phyloP scores from a whole-genome alignment of 2,113 vertebrate genomes.

The Ellobius talpinus region DNA sequence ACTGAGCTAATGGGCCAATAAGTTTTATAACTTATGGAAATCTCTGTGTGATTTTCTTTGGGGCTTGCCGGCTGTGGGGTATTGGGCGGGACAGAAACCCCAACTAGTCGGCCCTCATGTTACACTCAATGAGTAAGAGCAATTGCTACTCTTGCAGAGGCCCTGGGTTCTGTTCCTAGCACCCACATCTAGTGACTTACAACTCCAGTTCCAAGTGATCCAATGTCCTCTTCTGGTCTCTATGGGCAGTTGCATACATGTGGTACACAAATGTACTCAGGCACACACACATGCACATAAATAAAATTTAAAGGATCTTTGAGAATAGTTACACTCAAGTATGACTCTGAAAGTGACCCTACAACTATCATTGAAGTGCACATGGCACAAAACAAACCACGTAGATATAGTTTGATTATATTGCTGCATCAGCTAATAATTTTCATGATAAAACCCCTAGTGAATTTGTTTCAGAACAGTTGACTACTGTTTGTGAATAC shows the following conservation, averaged over 20 bases:
- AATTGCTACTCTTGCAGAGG: not conserved
- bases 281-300: not conserved
- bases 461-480: conserved; percentile 4
- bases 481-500: not conserved
- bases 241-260: not conserved
- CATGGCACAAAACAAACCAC: conserved; percentile 81
- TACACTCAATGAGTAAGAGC: not conserved
- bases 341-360: conserved; percentile 53
- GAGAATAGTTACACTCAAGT: conserved; percentile 1
- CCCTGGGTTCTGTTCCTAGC: not conserved
- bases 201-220: not conserved
- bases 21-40: no score
- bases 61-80: no score
- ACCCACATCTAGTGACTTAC: not conserved
- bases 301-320: not conserved
- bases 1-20: no score
- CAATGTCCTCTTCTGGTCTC: not conserved
- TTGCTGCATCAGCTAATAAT: conserved; percentile 18
- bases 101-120: no score
- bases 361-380: conserved; percentile 83
- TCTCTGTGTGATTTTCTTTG: no score
- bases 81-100: no score
- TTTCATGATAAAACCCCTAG: conserved; percentile 47
- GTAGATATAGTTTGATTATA: no score
- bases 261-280: not conserved